phyloP scores from a whole-genome alignment of 1,140 invertebrate species.

The Eciton burchellii region DNA sequence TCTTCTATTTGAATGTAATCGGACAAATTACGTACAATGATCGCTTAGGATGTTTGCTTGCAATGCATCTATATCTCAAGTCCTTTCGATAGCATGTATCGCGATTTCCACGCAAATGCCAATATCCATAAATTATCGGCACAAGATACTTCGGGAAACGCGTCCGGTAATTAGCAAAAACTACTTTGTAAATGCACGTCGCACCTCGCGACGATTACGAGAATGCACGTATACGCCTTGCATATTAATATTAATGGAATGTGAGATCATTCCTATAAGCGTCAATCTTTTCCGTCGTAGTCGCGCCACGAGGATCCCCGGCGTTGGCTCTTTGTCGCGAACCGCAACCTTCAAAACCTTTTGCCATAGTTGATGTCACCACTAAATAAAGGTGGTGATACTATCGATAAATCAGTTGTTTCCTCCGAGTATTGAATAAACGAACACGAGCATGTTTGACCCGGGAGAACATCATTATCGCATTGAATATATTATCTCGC shows the following conservation, averaged over 20 bases:
- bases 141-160: background rate
- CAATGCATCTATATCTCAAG: no score
- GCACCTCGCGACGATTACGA: constrained; percentile 26
- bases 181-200: constrained; percentile 1
- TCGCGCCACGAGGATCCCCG: constrained; percentile 47
- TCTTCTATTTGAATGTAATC: no score
- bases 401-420: constrained; percentile 66
- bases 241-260: constrained; percentile 70
- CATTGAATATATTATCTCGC: constrained; percentile 48
- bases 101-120: background rate
- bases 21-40: no score
- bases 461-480: constrained; percentile 41
- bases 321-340: constrained; percentile 44
- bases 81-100: background rate
- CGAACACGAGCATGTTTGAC: constrained; percentile 18
- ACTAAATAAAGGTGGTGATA: constrained; percentile 77
- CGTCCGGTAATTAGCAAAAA: constrained; percentile 35
- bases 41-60: no score
- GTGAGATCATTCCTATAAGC: constrained; percentile 78
- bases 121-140: constrained; percentile 29
- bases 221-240: constrained; percentile 31
- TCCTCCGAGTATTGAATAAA: constrained; percentile 6
- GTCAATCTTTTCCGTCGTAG: constrained; percentile 66
- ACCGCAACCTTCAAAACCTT: constrained; percentile 74
- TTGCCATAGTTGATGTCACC: constrained; percentile 79